Conservation (phyloP, 2,888 invertebrate species). For the Tinea trinotella region DNA sequence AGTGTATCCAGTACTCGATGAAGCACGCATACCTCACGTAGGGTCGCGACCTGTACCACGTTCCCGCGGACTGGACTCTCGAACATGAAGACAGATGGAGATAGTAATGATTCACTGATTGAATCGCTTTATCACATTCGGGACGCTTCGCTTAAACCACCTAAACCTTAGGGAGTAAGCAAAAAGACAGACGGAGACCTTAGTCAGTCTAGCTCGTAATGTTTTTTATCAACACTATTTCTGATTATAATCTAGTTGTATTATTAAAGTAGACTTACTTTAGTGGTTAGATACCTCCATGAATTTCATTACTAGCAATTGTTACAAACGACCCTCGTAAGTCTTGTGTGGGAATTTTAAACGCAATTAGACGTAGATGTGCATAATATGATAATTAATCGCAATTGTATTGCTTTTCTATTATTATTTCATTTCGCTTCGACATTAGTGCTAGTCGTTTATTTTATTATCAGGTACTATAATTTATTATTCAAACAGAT, state of each 20-base stretch:
- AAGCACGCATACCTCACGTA: neutral
- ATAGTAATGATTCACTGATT: slow-evolving; percentile 19
- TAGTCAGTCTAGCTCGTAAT: neutral
- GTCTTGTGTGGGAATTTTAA: slow-evolving; percentile 9
- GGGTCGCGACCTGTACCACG: slow-evolving; percentile 19
- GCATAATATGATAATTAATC: neutral
- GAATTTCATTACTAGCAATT: slow-evolving; percentile 14
- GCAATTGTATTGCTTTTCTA: neutral
- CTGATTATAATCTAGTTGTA: neutral
- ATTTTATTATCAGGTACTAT: neutral
- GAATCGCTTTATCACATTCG: slow-evolving; percentile 23
- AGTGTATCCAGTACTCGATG: neutral
- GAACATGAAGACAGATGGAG: slow-evolving; percentile 19
- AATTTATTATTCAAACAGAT: no score
- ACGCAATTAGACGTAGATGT: slow-evolving; percentile 15
- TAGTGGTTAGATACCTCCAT: slow-evolving; percentile 1
- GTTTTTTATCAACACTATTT: neutral
- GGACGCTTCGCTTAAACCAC: slow-evolving; percentile 10
- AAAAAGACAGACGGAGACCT: neutral
- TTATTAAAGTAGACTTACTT: neutral
- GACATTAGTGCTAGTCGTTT: neutral
- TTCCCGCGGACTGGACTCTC: neutral
- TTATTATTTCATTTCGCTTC: neutral
- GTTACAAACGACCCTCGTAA: slow-evolving; percentile 13
- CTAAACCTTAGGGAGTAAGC: neutral